Percentiles rank a stretch among this genome's conserved stretches.
Conservation (phyloP, 2,113 vertebrate genomes). For the Cryptomyrus ogoouensis region DNA sequence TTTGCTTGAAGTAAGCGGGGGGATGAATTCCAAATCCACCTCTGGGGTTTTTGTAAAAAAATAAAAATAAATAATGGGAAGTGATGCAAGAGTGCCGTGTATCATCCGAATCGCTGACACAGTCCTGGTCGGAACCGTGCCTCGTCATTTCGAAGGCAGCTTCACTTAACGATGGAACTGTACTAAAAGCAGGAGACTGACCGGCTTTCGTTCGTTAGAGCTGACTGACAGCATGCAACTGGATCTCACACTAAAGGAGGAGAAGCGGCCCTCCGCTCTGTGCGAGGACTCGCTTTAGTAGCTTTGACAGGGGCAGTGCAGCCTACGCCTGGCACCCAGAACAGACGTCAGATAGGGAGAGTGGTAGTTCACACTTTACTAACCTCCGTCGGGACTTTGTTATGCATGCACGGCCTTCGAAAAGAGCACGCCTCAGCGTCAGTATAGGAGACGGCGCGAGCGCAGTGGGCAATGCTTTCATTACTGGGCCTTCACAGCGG, state of each 20-base stretch:
- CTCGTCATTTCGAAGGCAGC: conserved; percentile 55
- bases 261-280: conserved; percentile 38
- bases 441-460: conserved; percentile 30
- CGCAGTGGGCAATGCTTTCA: conserved; percentile 46
- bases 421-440: conserved; percentile 25
- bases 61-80: neutral
- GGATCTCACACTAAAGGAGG: conserved; percentile 32
- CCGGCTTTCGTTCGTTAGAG: conserved; percentile 44
- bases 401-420: conserved; percentile 41
- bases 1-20: conserved; percentile 13
- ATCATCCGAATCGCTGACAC: conserved; percentile 18
- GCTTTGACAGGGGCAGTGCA: conserved; percentile 65
- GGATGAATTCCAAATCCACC: neutral
- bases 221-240: conserved; percentile 40
- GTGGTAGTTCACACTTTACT: conserved; percentile 34
- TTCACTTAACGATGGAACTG: conserved; percentile 58
- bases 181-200: conserved; percentile 50
- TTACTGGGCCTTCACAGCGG: conserved; percentile 51
- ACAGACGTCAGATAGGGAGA: conserved; percentile 44
- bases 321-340: conserved; percentile 63
- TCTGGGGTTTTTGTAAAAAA: neutral
- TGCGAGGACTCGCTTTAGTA: conserved; percentile 41
- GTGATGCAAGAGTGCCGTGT: neutral
- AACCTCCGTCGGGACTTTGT: conserved; percentile 31
- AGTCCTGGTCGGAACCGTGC: conserved; percentile 39